Evolutionary conservation across 2,888 invertebrate genomes (phyloP), one percentile per base, ranked within the genome.

Genomic region (Onthophagus sagittarius): DNA sequence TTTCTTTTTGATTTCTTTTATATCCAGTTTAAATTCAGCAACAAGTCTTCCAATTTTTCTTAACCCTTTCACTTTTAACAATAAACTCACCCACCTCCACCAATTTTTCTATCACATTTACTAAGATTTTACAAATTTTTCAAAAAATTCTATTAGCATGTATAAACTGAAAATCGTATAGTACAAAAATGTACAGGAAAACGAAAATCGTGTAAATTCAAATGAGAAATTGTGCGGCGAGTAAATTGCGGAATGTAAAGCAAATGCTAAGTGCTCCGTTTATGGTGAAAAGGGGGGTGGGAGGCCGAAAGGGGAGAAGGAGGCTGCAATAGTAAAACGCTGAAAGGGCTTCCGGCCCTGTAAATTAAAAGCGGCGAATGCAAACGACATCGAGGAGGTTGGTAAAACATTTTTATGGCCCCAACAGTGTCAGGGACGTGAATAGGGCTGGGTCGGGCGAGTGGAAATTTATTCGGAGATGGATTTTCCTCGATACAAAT

Each of bases 311-410:
- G 39, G 39, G 11, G 39, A 11, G 9, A 11, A 7, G 5, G 39
- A 9, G 39, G 39, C 11, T 2, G 39, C 39, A 53, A 53, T 53
- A 53, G 39, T 53, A 53, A 53, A 53, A 53, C 39, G 39, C 39
- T 53, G 39, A 53, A 53, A 53, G 39, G 39, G 39, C 39, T 53
- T 53, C 39, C 39, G 39, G 39, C 9, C 11, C 39, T 53, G 39
- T 53, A 67, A 67, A 67, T n/a, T 67, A n/a, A 67, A 67, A 67
- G 67, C 67, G 13, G 31, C 6, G 67, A 67, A 67, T 67, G 67
- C 31, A 67, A 23, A 67, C 33, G 23, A 67, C 67, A 33, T 67
- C n/a, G 23, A 23, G 67, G 67, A 33, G 23, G 31, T 65, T 11
- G 65, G 13, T 31, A 32, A 23, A 23, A 67, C 31, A 67, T 67